Percentiles rank a stretch among this genome's conserved stretches.
These are phyloP conservation scores for Marcusenius ussheri DNA, from an alignment of 2,113 vertebrate genomes.

Conservation along the genomic window DNA sequence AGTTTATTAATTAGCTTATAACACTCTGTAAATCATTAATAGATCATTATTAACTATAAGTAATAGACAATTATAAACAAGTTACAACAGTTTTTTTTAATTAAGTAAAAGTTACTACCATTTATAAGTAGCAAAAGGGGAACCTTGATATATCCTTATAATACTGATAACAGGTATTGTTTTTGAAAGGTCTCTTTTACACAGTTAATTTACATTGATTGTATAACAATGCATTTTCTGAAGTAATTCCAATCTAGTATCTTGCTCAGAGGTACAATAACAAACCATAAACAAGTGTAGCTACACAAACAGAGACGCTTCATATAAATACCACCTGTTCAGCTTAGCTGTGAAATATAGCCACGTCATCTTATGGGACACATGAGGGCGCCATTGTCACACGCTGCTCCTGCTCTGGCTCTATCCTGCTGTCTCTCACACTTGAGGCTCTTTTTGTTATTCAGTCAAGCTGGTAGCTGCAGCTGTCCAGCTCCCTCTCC, in stretches of 20 bases:
- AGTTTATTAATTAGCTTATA: neutral
- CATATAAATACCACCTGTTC: neutral
- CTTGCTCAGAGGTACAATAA: neutral
- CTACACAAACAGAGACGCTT: neutral
- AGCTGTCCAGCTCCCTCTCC: neutral
- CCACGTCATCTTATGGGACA: conserved; percentile 5
- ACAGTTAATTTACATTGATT: neutral
- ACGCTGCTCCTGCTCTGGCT: neutral
- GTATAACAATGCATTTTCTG: neutral
- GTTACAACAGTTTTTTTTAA: neutral
- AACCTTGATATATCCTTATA: neutral
- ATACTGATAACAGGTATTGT: neutral
- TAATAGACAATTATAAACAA: neutral
- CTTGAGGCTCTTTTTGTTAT: neutral
- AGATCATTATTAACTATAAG: neutral
- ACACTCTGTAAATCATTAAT: neutral
- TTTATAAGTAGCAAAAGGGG: neutral
- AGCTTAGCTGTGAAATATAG: neutral
- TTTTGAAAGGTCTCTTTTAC: neutral
- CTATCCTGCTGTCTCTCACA: neutral
- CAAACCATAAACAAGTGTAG: neutral
- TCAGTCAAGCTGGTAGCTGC: neutral
- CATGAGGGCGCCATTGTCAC: conserved; percentile 35
- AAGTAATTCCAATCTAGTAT: neutral
- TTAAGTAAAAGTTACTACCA: neutral